phyloP scores from a whole-genome alignment of 2,888 invertebrate genomes.

The Hirtodrosophila cameraria region DNA sequence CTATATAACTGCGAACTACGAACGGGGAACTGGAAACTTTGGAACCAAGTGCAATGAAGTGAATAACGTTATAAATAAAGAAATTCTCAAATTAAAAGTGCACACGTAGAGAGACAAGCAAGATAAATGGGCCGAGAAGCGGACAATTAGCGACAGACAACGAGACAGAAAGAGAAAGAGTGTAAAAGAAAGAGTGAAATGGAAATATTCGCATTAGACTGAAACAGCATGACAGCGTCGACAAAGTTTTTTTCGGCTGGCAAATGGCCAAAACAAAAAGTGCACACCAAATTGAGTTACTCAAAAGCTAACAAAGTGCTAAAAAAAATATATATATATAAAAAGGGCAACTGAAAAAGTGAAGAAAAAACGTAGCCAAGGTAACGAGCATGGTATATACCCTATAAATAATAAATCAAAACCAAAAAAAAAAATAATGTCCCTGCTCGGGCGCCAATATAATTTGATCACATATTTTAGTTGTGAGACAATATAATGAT shows the following conservation, averaged over 20 bases:
- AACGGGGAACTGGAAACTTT: conserved; percentile 2
- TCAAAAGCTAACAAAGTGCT: conserved; percentile 28
- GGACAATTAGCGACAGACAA: conserved; percentile 55
- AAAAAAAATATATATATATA: conserved; percentile 2
- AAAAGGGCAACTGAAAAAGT: neutral
- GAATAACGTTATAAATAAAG: conserved; percentile 70
- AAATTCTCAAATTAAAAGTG: conserved; percentile 68
- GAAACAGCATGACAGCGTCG: conserved; percentile 29
- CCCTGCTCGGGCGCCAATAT: neutral
- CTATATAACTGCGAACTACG: neutral
- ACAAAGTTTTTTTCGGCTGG: conserved; percentile 33
- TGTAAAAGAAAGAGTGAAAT: conserved; percentile 9
- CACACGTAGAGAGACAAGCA: conserved; percentile 30
- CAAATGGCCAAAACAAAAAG: conserved; percentile 40
- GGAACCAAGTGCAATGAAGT: conserved; percentile 58
- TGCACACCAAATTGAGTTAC: conserved; percentile 49
- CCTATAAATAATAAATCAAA: too few relatives aligned
- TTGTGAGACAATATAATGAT: too few relatives aligned
- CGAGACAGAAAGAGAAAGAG: conserved; percentile 9
- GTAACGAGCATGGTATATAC: conserved; percentile 15
- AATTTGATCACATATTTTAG: too few relatives aligned
- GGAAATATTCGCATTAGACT: conserved; percentile 16
- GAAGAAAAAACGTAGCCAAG: conserved; percentile 1
- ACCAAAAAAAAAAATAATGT: neutral
- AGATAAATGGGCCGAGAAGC: conserved; percentile 48